Percentiles rank a stretch among this genome's conserved stretches.
phyloP scores from a whole-genome alignment of 2,888 invertebrate genomes.

The Junonia oenone region DNA sequence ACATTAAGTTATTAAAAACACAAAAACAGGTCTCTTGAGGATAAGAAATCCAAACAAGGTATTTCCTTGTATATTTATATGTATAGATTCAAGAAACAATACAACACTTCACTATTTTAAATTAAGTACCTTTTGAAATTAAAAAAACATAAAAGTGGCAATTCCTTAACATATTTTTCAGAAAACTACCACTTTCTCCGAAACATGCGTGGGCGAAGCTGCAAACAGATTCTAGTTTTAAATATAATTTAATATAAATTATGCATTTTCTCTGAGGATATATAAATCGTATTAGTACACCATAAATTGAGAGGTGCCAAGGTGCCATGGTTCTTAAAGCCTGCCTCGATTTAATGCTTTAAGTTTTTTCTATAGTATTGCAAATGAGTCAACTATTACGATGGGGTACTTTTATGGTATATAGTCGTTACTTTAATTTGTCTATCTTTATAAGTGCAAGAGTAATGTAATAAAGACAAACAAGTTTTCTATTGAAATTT shows the following conservation, averaged over 20 bases:
- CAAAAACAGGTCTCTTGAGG: no score
- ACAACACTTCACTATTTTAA: no score
- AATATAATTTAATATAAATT: background rate
- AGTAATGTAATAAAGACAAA: no score
- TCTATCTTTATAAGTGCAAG: background rate
- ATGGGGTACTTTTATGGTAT: background rate
- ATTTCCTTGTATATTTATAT: no score
- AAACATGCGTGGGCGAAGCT: background rate
- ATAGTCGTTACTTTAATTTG: background rate
- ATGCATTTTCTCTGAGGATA: background rate
- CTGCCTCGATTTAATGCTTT: background rate
- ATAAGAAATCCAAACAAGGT: no score
- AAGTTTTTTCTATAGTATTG: background rate
- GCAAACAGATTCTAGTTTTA: background rate
- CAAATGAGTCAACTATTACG: background rate
- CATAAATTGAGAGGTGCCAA: conserved; percentile 2
- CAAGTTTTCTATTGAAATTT: no score
- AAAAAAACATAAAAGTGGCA: no score
- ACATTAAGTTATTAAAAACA: no score
- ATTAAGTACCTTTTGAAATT: no score
- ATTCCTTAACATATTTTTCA: no score
- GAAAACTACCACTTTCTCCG: background rate
- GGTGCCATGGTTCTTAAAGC: conserved; percentile 1
- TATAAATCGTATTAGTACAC: background rate
- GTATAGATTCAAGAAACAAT: no score